These are phyloP conservation scores for Fregetta grallaria DNA, from an alignment of 2,113 vertebrate genomes.

Conservation along the genomic window DNA sequence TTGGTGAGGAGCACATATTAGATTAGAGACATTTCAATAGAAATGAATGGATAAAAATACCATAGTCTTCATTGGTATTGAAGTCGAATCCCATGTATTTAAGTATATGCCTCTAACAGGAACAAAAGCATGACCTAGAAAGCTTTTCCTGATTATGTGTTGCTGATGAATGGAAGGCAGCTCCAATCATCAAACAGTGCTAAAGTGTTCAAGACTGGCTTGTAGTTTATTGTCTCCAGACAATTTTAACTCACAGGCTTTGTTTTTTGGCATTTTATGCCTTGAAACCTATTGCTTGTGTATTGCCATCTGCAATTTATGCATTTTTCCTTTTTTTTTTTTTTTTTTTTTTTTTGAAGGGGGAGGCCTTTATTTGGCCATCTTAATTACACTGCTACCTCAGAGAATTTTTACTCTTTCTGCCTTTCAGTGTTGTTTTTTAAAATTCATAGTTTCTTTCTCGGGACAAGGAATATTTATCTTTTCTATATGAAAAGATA, in stretches of 20 bases:
- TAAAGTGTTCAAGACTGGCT: neutral
- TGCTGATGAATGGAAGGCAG: neutral
- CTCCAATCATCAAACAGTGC: neutral
- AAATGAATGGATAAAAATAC: neutral
- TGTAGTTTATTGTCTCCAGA: neutral
- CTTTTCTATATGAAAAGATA: neutral
- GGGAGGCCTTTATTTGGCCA: neutral
- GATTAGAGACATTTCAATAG: neutral
- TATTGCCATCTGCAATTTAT: neutral
- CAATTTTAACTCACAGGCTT: neutral
- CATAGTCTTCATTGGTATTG: neutral
- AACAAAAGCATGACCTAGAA: neutral
- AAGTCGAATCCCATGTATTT: neutral
- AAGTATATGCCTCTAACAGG: neutral
- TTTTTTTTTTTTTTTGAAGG: neutral
- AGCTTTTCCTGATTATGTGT: neutral
- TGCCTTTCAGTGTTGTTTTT: neutral
- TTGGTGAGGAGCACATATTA: neutral
- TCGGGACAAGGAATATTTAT: neutral
- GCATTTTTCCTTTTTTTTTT: neutral
- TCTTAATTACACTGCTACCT: neutral
- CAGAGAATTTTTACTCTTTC: neutral
- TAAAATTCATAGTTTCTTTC: neutral
- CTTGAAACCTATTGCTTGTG: neutral
- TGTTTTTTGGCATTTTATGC: neutral